These are phyloP conservation scores for Holothuria glaberrima DNA, from an alignment of 35 echinoderm and acorn worm species.

Conservation along the genomic window DNA sequence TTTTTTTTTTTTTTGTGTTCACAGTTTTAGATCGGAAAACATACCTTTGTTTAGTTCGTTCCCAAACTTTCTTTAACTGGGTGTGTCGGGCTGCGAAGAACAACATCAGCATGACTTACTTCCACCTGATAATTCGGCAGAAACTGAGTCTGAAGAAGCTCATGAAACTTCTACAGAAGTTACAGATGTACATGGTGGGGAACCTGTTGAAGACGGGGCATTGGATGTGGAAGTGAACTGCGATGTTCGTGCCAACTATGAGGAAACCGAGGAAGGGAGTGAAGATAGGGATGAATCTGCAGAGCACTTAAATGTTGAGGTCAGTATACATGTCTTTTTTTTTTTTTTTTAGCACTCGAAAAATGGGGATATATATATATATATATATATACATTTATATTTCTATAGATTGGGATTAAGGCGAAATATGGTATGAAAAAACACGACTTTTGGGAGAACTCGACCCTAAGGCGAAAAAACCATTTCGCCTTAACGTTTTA, in stretches of 20 bases:
- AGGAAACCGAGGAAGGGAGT: not conserved
- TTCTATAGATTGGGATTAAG: too few species aligned
- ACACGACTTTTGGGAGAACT: too few species aligned
- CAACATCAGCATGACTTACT: not conserved
- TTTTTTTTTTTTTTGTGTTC: too few species aligned
- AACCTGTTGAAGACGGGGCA: not conserved
- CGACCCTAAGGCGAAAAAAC: too few species aligned
- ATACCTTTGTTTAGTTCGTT: not conserved
- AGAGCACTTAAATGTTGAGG: not conserved
- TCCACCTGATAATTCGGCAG: constrained; percentile 6
- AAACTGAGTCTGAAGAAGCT: not conserved
- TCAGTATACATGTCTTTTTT: too few species aligned
- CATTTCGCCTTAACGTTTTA: too few species aligned
- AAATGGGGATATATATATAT: too few species aligned
- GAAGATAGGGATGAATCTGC: constrained; percentile 2
- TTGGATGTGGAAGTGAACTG: not conserved
- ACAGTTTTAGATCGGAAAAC: not conserved
- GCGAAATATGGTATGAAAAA: too few species aligned
- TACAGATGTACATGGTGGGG: not conserved
- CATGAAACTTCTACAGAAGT: not conserved
- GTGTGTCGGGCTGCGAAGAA: not conserved
- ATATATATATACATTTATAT: too few species aligned
- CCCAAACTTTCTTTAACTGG: constrained; percentile 1
- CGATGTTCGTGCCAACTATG: not conserved
- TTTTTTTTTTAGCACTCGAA: not conserved